Evolutionary conservation across 2,888 invertebrate genomes (phyloP), one percentile per base, ranked within the genome.

Genomic region (Tetramorium bicarinatum): DNA sequence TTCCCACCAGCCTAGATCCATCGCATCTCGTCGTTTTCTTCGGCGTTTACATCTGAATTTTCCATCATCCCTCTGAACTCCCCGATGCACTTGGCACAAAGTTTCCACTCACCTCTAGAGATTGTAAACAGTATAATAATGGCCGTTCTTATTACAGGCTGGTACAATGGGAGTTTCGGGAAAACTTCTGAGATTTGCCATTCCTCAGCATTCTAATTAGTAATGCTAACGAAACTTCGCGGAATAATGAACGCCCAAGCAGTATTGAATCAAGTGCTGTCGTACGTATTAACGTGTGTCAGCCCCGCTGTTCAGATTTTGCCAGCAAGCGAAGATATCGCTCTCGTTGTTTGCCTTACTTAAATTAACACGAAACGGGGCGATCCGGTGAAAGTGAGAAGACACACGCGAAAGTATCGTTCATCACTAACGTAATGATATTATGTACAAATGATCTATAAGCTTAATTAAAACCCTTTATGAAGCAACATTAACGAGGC

Each of bases 201-300:
- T 77, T 86, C 74, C 80, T 74, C 82, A 82, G 77, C 71, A 85
- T 86, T 86, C 89, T 89, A 91, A 91, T 91, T 91, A 91, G 90
- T 90, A 89, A 90, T 89, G 86, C 90, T 87, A 90, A 92, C 87
- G 89, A 87, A 92, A 92, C 87, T 90, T 88, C 76, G 85, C 86
- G 88, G 89, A 92, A 92, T 91, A 92, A 92, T 89, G 90, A 92
- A 90, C 88, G 86, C 82, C 88, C 82, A 87, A 83, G 85, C 88
- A 89, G 89, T 91, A 91, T 91, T 89, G 91, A 88, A 91, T 92
- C 91, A 90, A 91, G 87, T 85, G 86, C 86, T 83, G 89, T 80
- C 82, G 84, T 54, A 47, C 69, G 83, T 76, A 83, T 80, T 82
- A 83, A 86, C 85, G 82, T 74, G 67, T 85, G 84, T 74, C 79